Evolutionary conservation across 2,888 invertebrate genomes (phyloP).

Genomic region (Balanococcus diminutus): DNA sequence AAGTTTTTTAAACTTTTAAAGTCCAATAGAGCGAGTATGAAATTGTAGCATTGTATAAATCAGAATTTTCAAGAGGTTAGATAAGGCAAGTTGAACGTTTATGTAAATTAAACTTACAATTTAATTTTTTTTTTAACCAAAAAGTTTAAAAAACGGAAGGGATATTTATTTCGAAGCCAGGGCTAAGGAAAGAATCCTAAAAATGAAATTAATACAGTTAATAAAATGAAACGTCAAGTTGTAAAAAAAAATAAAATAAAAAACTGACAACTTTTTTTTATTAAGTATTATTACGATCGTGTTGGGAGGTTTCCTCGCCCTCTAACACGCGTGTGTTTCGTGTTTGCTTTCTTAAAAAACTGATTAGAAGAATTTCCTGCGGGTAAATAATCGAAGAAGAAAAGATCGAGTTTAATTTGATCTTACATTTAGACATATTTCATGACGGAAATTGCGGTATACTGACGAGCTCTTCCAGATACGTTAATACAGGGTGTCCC

Average conservation of each 20-base stretch:
- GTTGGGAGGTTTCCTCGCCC: neutral
- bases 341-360: no score
- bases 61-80: slow-evolving; percentile 1
- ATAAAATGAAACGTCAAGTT: neutral
- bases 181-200: neutral
- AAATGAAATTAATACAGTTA: slow-evolving; percentile 3
- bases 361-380: neutral
- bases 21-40: neutral
- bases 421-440: neutral
- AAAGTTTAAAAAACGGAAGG: neutral
- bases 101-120: neutral
- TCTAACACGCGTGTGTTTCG: neutral
- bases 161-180: neutral
- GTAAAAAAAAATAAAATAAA: neutral
- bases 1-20: slow-evolving; percentile 3
- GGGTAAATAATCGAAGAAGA: neutral
- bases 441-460: neutral
- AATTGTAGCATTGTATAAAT: slow-evolving; percentile 1
- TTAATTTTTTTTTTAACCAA: neutral
- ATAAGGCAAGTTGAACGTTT: slow-evolving; percentile 6
- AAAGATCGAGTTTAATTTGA: neutral
- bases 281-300: neutral
- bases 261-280: neutral
- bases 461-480: no score
- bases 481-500: no score